A percentile compares a stretch with the other conserved stretches of the same genome.
Evolutionary conservation across 2,888 invertebrate genomes (phyloP).

Genomic region (Lapara coniferarum): DNA sequence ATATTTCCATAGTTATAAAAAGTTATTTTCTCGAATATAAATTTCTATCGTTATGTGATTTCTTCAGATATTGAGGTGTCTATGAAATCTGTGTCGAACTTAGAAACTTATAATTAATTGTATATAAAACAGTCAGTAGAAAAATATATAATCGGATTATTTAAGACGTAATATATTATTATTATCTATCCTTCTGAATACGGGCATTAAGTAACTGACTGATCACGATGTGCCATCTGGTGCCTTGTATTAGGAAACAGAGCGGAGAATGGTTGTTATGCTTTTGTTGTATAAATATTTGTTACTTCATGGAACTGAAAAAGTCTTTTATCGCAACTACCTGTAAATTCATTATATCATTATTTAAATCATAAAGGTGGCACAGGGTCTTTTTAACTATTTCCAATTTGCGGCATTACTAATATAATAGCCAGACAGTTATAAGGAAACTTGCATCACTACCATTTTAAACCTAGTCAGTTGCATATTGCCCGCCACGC

Average conservation of each 20-base stretch:
- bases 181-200: not conserved
- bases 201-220: constrained; percentile 10
- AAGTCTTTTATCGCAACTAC: too few relatives aligned
- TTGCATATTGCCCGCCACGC: not conserved
- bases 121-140: constrained; percentile 4
- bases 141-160: not conserved
- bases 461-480: not conserved
- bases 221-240: not conserved
- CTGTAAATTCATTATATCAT: too few relatives aligned
- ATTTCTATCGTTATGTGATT: not conserved
- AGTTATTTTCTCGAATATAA: too few relatives aligned
- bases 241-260: not conserved
- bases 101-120: not conserved
- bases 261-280: too few relatives aligned
- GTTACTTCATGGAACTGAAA: too few relatives aligned
- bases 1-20: too few relatives aligned
- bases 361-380: too few relatives aligned
- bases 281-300: too few relatives aligned
- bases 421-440: too few relatives aligned
- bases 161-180: too few relatives aligned
- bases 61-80: not conserved
- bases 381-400: too few relatives aligned
- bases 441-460: not conserved
- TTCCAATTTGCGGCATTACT: too few relatives aligned
- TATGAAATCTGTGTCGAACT: not conserved